These are phyloP conservation scores for Saiga tatarica DNA, from an alignment of 2,113 vertebrate genomes.

Conservation along the genomic window DNA sequence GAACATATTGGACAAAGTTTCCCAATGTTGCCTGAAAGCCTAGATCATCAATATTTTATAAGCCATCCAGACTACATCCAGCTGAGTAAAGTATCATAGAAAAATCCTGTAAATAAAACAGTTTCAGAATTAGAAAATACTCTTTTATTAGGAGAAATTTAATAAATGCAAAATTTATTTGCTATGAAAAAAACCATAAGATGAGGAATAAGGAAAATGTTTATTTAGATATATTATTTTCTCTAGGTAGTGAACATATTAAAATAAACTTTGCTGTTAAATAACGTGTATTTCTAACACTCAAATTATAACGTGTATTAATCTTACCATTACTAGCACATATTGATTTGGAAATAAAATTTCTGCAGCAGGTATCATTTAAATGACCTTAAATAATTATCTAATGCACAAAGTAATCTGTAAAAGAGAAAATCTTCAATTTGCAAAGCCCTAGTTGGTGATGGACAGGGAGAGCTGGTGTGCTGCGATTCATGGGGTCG, in stretches of 20 bases:
- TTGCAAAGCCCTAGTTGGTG: not conserved
- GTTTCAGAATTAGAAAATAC: not conserved
- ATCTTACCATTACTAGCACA: not conserved
- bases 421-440: not conserved
- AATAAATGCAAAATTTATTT: not conserved
- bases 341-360: not conserved
- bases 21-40: not conserved
- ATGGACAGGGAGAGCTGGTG: too few relatives aligned
- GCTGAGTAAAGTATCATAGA: not conserved
- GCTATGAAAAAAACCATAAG: not conserved
- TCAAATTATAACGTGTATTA: not conserved
- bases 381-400: not conserved
- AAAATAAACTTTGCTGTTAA: not conserved
- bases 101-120: not conserved
- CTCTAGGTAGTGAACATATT: not conserved
- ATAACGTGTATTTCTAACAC: not conserved
- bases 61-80: not conserved
- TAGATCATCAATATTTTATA: not conserved
- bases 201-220: not conserved
- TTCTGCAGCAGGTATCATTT: not conserved
- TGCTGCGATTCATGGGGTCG: too few relatives aligned
- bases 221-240: not conserved
- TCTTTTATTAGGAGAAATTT: not conserved
- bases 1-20: not conserved
- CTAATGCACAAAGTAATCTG: not conserved